These are phyloP conservation scores for Dryobates pubescens DNA, from an alignment of 2,797 vertebrate genomes.

Conservation along the genomic window DNA sequence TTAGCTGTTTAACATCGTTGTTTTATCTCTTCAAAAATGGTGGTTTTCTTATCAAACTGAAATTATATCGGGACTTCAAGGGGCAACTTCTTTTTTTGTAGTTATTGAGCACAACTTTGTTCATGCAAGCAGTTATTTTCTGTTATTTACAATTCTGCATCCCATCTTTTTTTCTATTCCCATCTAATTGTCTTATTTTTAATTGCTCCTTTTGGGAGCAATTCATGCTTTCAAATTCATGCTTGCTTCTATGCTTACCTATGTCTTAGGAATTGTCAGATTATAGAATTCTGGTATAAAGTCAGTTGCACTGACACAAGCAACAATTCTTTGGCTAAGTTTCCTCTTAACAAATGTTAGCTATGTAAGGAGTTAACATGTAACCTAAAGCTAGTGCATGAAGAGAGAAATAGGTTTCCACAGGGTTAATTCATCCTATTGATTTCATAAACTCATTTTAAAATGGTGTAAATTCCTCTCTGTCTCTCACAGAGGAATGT, in stretches of 20 bases:
- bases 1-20: background rate
- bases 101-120: background rate
- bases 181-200: background rate
- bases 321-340: rapidly evolving
- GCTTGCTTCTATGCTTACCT: background rate
- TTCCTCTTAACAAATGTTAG: background rate
- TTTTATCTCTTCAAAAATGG: background rate
- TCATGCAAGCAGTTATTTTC: background rate
- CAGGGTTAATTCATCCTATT: background rate
- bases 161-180: background rate
- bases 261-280: background rate
- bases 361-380: background rate
- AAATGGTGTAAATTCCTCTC: background rate
- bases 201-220: background rate
- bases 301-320: background rate
- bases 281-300: background rate
- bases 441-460: background rate
- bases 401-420: background rate
- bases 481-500: no score
- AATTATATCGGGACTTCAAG: background rate
- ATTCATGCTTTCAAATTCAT: background rate
- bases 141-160: background rate
- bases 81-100: background rate
- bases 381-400: background rate
- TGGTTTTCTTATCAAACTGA: background rate